These are phyloP conservation scores for Gallirallus australis DNA, from an alignment of 2,797 vertebrate genomes.

Conservation along the genomic window DNA sequence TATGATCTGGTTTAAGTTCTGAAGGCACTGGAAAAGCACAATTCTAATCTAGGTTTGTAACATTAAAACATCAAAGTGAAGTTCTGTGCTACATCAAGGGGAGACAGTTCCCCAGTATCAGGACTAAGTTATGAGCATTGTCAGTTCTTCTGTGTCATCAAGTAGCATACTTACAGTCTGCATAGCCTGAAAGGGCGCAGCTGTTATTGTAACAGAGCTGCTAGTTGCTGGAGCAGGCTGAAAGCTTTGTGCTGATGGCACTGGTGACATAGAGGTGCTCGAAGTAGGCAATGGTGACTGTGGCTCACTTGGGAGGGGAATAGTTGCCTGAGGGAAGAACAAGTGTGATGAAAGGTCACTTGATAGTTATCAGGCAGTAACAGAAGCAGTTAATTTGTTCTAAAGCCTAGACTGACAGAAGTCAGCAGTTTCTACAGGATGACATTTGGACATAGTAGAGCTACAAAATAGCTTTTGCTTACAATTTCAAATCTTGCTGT, in stretches of 20 bases:
- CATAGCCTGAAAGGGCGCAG: constrained; percentile 86
- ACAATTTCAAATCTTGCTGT: constrained; percentile 77
- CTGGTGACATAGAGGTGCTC: constrained; percentile 73
- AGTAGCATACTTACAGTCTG: constrained; percentile 84
- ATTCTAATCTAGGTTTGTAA: neutral
- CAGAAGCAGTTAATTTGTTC: constrained; percentile 66
- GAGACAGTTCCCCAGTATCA: neutral
- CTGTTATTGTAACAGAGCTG: constrained; percentile 74
- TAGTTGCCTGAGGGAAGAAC: constrained; percentile 69
- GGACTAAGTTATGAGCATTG: neutral
- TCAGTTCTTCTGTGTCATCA: neutral
- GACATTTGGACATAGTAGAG: constrained; percentile 71
- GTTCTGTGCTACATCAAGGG: neutral
- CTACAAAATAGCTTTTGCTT: constrained; percentile 78
- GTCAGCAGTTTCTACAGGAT: constrained; percentile 78
- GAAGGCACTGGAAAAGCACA: neutral
- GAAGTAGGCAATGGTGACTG: constrained; percentile 77
- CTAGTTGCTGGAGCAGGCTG: constrained; percentile 83
- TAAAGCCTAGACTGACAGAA: constrained; percentile 64
- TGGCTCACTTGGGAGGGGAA: constrained; percentile 74
- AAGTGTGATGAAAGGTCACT: constrained; percentile 59
- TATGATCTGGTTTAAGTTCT: neutral
- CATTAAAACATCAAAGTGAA: neutral
- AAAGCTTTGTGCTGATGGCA: constrained; percentile 77
- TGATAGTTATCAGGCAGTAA: constrained; percentile 63